These are phyloP conservation scores for Agrochola litura DNA, from an alignment of 2,888 invertebrate genomes.

Conservation along the genomic window DNA sequence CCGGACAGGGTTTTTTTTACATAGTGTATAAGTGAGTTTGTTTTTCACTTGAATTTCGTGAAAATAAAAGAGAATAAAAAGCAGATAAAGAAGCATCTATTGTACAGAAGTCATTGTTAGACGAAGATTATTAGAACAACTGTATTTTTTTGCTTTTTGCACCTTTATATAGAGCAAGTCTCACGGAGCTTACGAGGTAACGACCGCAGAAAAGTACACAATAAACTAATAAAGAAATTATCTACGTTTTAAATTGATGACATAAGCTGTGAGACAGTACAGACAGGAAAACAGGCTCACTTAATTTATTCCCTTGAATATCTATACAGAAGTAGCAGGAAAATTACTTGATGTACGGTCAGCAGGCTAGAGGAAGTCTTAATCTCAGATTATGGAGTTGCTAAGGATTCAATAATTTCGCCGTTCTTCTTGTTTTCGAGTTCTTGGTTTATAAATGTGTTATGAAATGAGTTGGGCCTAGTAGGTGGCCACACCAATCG, in stretches of 20 bases:
- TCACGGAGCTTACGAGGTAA: conserved; percentile 6
- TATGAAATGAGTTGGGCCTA: background rate
- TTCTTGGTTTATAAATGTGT: background rate
- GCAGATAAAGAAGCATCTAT: background rate
- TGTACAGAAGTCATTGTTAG: conserved; percentile 16
- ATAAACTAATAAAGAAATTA: background rate
- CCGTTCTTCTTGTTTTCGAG: background rate
- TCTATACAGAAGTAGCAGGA: conserved; percentile 4
- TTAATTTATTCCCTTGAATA: conserved; percentile 26
- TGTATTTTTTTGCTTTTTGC: conserved; percentile 17
- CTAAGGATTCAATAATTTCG: background rate
- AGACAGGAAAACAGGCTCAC: conserved; percentile 9
- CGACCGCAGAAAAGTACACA: conserved; percentile 7
- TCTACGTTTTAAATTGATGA: background rate
- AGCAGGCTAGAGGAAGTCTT: background rate
- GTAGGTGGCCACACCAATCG: background rate
- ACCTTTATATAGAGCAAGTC: conserved; percentile 11
- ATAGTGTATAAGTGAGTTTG: no score
- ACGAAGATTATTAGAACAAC: conserved; percentile 25
- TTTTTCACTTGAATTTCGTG: no score
- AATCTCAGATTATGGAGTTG: background rate
- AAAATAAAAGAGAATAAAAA: background rate
- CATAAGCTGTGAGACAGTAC: background rate
- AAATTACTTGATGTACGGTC: conserved; percentile 31
- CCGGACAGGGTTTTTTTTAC: no score